Conservation (phyloP, 2,797 vertebrate species). For the Sebastes ruberrimus region DNA sequence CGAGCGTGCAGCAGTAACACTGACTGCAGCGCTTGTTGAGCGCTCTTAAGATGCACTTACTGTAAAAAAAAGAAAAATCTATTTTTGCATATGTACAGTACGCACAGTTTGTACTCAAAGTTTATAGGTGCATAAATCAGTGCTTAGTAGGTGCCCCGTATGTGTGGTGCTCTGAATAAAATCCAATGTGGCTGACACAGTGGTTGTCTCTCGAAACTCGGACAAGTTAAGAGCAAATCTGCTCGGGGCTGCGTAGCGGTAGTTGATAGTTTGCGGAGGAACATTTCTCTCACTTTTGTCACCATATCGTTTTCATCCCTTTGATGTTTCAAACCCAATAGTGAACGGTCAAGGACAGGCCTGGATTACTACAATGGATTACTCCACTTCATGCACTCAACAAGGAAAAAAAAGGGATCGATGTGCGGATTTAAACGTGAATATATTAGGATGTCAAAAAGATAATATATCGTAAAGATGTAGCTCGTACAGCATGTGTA, state of each 20-base stretch:
- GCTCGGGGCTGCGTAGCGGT: constrained; percentile 39
- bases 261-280: constrained; percentile 59
- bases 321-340: constrained; percentile 76
- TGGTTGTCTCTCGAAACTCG: constrained; percentile 52
- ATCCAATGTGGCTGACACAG: constrained; percentile 61
- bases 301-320: constrained; percentile 67
- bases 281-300: constrained; percentile 71
- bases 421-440: constrained; percentile 36
- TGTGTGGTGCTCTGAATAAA: constrained; percentile 70
- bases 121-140: constrained; percentile 76
- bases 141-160: constrained; percentile 62
- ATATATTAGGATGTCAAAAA: constrained; percentile 25
- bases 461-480: constrained; percentile 14
- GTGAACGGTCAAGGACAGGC: constrained; percentile 64
- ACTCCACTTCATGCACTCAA: constrained; percentile 50
- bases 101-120: constrained; percentile 64
- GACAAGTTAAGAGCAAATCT: constrained; percentile 43
- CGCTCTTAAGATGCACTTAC: constrained; percentile 35
- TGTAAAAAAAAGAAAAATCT: constrained; percentile 40
- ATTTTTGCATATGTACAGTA: constrained; percentile 66
- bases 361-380: constrained; percentile 72
- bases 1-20: constrained; percentile 11
- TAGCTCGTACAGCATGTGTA: neutral
- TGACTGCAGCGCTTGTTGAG: constrained; percentile 21
- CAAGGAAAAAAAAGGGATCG: constrained; percentile 24